Evolutionary conservation across 2,113 vertebrate species (phyloP).

Genomic region (Lichenostomus cassidix): DNA sequence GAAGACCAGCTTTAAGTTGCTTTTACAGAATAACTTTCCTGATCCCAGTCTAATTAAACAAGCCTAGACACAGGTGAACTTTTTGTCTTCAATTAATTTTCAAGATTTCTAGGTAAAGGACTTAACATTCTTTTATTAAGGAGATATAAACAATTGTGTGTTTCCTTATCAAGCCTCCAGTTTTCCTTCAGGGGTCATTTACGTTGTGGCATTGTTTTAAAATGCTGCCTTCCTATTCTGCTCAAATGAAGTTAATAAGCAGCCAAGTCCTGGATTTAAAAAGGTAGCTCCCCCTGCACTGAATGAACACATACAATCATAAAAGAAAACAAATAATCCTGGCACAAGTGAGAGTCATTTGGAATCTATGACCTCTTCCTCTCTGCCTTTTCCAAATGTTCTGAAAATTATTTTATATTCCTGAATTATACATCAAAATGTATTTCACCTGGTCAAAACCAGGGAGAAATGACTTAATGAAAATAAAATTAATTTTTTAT

Average conservation of each 20-base stretch:
- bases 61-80: conserved; percentile 16
- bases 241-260: neutral
- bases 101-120: conserved; percentile 56
- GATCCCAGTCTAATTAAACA: conserved; percentile 64
- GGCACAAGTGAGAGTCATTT: neutral
- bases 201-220: conserved; percentile 4
- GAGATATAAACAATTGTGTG: neutral
- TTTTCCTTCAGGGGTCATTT: conserved; percentile 25
- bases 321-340: conserved; percentile 17
- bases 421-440: neutral
- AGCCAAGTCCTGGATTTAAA: neutral
- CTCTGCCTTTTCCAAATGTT: neutral
- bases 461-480: neutral
- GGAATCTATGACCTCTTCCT: neutral
- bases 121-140: conserved; percentile 30
- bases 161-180: neutral
- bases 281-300: neutral
- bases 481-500: conserved; percentile 17
- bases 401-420: neutral
- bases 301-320: neutral
- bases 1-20: conserved; percentile 59
- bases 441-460: neutral
- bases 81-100: conserved; percentile 64
- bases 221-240: neutral
- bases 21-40: conserved; percentile 60